Evolutionary conservation across 2,888 invertebrate species (phyloP).

Genomic region (Tridacna gigas): DNA sequence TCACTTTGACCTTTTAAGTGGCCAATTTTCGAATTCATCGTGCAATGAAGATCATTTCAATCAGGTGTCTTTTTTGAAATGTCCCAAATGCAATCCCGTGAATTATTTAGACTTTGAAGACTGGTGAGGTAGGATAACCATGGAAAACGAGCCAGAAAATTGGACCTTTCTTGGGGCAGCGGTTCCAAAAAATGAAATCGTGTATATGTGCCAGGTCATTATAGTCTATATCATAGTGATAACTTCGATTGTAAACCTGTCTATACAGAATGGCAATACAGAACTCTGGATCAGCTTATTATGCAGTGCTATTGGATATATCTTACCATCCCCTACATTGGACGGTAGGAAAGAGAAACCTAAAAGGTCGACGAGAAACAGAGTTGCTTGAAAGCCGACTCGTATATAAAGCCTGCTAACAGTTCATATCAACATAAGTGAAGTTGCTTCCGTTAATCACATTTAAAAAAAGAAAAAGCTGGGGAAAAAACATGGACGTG

Average conservation of each 20-base stretch:
- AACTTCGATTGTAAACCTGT: slow-evolving; percentile 44
- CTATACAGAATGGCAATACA: slow-evolving; percentile 34
- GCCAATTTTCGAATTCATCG: slow-evolving; percentile 4
- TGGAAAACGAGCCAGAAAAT: slow-evolving; percentile 19
- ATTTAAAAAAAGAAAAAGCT: not conserved
- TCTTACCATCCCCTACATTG: slow-evolving; percentile 25
- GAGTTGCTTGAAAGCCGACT: not conserved
- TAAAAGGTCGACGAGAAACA: not conserved
- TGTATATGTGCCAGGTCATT: slow-evolving; percentile 53
- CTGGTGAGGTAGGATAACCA: not conserved
- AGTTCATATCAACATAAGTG: no score
- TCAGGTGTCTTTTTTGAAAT: slow-evolving; percentile 1
- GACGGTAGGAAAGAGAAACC: not conserved
- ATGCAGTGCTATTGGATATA: slow-evolving; percentile 38
- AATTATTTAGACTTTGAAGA: slow-evolving; percentile 5
- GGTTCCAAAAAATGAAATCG: slow-evolving; percentile 47
- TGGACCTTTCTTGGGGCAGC: slow-evolving; percentile 42
- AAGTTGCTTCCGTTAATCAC: slow-evolving; percentile 5
- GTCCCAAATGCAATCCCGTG: slow-evolving; percentile 1
- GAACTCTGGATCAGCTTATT: slow-evolving; percentile 41
- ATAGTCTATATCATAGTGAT: slow-evolving; percentile 43
- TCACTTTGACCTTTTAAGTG: slow-evolving; percentile 4
- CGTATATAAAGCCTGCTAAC: no score
- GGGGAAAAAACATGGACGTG: slow-evolving; percentile 1
- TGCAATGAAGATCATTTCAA: not conserved